A percentile compares a stretch with the other conserved stretches of the same genome.
phyloP scores from a whole-genome alignment of 2,113 vertebrate species.

The Pantherophis guttatus region DNA sequence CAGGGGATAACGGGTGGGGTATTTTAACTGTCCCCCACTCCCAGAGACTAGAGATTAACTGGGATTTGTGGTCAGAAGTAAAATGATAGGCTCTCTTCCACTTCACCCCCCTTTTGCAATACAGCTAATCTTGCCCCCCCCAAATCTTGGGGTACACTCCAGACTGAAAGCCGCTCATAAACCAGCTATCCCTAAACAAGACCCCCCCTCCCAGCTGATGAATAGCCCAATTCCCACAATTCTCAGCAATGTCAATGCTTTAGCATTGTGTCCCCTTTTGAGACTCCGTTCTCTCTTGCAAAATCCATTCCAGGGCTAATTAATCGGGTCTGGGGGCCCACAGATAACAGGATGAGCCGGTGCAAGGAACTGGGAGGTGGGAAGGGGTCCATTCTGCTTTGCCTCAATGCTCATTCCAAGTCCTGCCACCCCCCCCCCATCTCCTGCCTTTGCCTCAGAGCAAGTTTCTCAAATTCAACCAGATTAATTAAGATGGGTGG shows the following conservation, averaged over 20 bases:
- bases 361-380: not conserved
- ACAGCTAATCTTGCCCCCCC: not conserved
- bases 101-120: not conserved
- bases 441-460: not conserved
- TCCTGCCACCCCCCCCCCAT: no score
- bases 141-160: not conserved
- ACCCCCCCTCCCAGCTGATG: not conserved
- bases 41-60: not conserved
- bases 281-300: not conserved
- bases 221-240: not conserved
- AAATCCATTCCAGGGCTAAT: not conserved
- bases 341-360: not conserved
- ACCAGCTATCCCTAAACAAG: not conserved
- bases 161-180: not conserved
- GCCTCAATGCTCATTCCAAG: not conserved
- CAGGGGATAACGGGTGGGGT: not conserved
- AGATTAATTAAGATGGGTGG: not conserved
- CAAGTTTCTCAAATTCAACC: not conserved
- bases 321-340: not conserved
- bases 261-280: not conserved
- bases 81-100: not conserved
- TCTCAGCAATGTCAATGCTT: not conserved
- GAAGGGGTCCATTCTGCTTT: not conserved
- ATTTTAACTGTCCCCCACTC: not conserved
- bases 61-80: not conserved